These are phyloP conservation scores for Hemistola chrysoprasaria DNA, from an alignment of 2,888 invertebrate genomes.

Conservation along the genomic window DNA sequence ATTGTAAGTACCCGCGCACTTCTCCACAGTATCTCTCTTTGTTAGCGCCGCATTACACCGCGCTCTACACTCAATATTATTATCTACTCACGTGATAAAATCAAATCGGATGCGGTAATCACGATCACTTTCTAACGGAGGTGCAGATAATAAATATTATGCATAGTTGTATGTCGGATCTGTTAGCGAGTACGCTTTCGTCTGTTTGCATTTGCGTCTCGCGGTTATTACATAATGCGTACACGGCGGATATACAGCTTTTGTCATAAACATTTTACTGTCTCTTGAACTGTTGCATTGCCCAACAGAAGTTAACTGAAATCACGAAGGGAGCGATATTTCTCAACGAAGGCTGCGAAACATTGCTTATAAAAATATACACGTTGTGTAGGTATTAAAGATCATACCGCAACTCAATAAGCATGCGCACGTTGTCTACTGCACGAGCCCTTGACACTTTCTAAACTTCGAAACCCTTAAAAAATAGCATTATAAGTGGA, in stretches of 20 bases:
- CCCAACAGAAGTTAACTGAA: slow-evolving; percentile 66
- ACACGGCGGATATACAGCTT: slow-evolving; percentile 29
- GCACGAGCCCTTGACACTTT: slow-evolving; percentile 22
- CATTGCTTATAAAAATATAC: slow-evolving; percentile 74
- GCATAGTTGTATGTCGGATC: slow-evolving; percentile 40
- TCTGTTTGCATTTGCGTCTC: slow-evolving; percentile 47
- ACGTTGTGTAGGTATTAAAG: too few species aligned
- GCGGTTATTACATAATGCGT: slow-evolving; percentile 36
- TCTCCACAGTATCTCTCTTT: background rate
- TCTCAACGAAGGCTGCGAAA: slow-evolving; percentile 79
- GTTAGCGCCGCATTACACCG: too few species aligned
- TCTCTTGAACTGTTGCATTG: slow-evolving; percentile 75
- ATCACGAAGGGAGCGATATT: slow-evolving; percentile 77
- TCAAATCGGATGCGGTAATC: slow-evolving; percentile 32
- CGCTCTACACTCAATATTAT: slow-evolving; percentile 14
- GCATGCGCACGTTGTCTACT: slow-evolving; percentile 60
- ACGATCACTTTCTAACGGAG: slow-evolving; percentile 62
- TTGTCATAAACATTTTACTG: slow-evolving; percentile 62
- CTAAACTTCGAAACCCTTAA: slow-evolving; percentile 11
- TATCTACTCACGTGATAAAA: slow-evolving; percentile 30
- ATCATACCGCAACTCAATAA: too few species aligned
- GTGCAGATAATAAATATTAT: slow-evolving; percentile 45
- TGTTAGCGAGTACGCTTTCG: slow-evolving; percentile 55
- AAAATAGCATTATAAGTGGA: slow-evolving; percentile 1
- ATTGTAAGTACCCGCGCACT: slow-evolving; percentile 59